Evolutionary conservation across 2,888 invertebrate genomes (phyloP).

Genomic region (Allolobophora icterica): DNA sequence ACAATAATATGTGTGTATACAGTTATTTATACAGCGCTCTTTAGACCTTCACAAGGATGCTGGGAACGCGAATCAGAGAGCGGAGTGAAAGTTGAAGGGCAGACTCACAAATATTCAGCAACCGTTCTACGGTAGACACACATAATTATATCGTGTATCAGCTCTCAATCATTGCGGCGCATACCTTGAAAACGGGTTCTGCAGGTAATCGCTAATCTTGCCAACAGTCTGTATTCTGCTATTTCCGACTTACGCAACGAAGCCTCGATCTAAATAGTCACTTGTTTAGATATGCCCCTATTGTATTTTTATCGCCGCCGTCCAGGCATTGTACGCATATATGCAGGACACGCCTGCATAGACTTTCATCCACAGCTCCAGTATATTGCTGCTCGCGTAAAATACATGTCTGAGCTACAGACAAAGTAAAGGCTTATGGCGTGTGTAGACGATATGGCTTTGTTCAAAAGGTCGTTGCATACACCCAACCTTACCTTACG

Average conservation of each 20-base stretch:
- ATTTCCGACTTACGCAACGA: constrained; percentile 9
- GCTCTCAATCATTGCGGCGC: neutral
- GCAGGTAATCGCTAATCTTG: neutral
- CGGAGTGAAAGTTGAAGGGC: neutral
- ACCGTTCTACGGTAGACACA: neutral
- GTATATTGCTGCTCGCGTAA: neutral
- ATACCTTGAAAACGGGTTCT: neutral
- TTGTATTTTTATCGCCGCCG: neutral
- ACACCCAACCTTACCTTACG: neutral
- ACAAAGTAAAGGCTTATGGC: neutral
- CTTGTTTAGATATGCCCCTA: constrained; percentile 8
- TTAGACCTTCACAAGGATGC: neutral
- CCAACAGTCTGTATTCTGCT: neutral
- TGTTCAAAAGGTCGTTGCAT: neutral
- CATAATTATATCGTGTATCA: neutral
- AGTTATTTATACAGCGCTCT: no score
- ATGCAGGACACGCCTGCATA: neutral
- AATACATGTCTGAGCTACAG: neutral
- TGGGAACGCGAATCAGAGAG: neutral
- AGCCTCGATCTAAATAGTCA: neutral
- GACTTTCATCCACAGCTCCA: neutral
- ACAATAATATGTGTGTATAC: no score
- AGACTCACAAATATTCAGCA: neutral
- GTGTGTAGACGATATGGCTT: neutral
- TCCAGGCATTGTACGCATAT: neutral